These are phyloP conservation scores for Callipepla californica DNA, from an alignment of 2,113 vertebrate genomes.

Conservation along the genomic window DNA sequence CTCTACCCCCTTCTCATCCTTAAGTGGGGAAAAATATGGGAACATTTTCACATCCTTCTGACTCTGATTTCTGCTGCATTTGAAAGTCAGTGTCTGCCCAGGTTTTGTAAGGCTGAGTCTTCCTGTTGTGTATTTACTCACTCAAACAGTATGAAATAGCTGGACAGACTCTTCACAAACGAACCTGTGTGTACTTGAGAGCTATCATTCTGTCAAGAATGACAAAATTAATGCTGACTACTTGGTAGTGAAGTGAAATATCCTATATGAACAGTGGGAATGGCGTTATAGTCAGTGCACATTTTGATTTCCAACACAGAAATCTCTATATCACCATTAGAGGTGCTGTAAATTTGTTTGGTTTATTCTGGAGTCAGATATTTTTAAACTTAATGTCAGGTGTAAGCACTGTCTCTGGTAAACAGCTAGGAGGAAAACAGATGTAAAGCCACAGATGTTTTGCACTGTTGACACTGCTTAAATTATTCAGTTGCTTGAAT, in stretches of 20 bases:
- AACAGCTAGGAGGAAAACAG: not conserved
- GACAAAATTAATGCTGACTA: not conserved
- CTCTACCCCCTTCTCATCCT: not conserved
- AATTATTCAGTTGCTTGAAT: conserved; percentile 27
- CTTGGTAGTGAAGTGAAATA: not conserved
- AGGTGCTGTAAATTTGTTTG: not conserved
- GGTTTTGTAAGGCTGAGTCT: not conserved
- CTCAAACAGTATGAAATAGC: not conserved
- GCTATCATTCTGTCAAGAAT: not conserved
- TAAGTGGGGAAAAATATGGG: not conserved
- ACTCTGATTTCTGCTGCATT: not conserved
- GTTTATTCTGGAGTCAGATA: not conserved
- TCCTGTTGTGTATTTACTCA: not conserved
- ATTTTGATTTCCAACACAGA: not conserved
- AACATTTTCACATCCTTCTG: not conserved
- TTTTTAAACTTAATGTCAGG: not conserved
- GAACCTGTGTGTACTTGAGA: not conserved
- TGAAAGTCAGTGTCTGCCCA: not conserved
- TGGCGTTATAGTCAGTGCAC: not conserved
- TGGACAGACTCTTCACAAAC: not conserved
- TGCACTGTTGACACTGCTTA: not conserved
- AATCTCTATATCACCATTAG: not conserved
- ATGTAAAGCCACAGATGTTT: not conserved
- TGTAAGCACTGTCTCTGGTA: not conserved
- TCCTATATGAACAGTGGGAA: rapidly evolving